Evolutionary conservation across 2,797 vertebrate species (phyloP), one percentile per base, ranked within the genome.

Genomic region (Cynopterus sphinx): DNA sequence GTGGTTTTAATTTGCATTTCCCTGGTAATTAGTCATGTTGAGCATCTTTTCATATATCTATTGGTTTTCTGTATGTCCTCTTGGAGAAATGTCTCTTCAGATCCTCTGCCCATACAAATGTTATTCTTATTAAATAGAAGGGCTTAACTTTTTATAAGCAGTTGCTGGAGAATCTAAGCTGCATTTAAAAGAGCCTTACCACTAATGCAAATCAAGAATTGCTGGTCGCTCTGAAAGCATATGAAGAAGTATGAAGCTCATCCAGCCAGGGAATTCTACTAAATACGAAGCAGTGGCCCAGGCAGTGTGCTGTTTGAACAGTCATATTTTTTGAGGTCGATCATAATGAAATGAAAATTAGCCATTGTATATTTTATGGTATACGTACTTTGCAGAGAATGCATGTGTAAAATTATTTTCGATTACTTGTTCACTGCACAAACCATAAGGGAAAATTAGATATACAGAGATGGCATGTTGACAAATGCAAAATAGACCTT

Each of bases 401-500:
- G 11, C 24, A 0, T 24, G 43, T 96, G 53, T 65, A 39, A 96
- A 93, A 67, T 85, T 61, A 41, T 81, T 79, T 84, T 51, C 12
- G 0, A 31, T 59, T 49, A 33, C 75, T 59, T 65, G 51, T 74
- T 93, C 87, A 22, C 41, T 43, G 63, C 81, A 67, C 71, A n/a
- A 61, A 46, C 46, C 63, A 33, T 24, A 43, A 73, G 63, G 61
- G 63, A 70, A 93, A 95, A 71, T 86, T n/a, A 90, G 68, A 67
- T 67, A 26, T 33, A 31, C 55, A 16, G 22, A 68, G 41, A 78
- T 46, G 87, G 57, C 81, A 33, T 68, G 77, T 33, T 94, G 84
- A 95, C 94, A 75, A 82, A 90, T 65, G 85, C 67, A 90, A 33
- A 96, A 73, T 26, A 36, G 24, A 73, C 78, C 81, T 90, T 36